Percentiles rank a stretch among this genome's conserved stretches.
These are phyloP conservation scores for Ectemnius cavifrons DNA, from an alignment of 2,888 invertebrate genomes.

Conservation along the genomic window DNA sequence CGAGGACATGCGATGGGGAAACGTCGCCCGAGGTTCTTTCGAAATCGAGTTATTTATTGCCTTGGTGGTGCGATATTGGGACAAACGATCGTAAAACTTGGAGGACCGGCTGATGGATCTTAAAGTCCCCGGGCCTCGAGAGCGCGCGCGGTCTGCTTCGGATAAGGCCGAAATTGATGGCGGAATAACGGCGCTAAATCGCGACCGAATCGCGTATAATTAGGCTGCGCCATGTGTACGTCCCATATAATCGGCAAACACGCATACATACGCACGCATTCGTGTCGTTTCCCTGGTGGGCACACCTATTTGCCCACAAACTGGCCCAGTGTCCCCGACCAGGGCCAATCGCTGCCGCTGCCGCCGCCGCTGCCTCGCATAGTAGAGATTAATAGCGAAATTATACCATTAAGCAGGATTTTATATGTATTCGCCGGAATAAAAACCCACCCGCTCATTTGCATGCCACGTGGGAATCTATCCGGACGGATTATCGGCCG, in stretches of 20 bases:
- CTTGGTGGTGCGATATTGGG: slow-evolving; percentile 59
- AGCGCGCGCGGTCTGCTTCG: slow-evolving; percentile 51
- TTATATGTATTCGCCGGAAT: slow-evolving; percentile 61
- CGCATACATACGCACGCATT: slow-evolving; percentile 22
- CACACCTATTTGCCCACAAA: too few species aligned
- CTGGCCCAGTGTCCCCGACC: too few species aligned
- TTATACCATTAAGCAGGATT: slow-evolving; percentile 71
- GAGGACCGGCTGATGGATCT: slow-evolving; percentile 58
- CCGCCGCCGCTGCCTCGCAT: slow-evolving; percentile 45
- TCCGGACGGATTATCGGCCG: slow-evolving; percentile 63
- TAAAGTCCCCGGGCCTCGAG: slow-evolving; percentile 45
- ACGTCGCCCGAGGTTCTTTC: slow-evolving; percentile 41
- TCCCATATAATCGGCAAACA: not conserved
- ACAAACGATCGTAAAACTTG: slow-evolving; percentile 60
- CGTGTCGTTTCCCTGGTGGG: slow-evolving; percentile 31
- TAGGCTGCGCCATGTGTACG: slow-evolving; percentile 49
- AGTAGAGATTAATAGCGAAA: slow-evolving; percentile 73
- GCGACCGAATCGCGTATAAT: slow-evolving; percentile 65
- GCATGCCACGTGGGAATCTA: slow-evolving; percentile 66
- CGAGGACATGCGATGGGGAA: not conserved
- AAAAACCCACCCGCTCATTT: slow-evolving; percentile 63
- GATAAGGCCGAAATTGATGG: slow-evolving; percentile 62
- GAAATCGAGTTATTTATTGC: slow-evolving; percentile 64
- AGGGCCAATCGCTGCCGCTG: not conserved
- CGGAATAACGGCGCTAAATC: slow-evolving; percentile 67